These are phyloP conservation scores for Entomobrya proxima DNA, from an alignment of 2,888 invertebrate species.

Conservation along the genomic window DNA sequence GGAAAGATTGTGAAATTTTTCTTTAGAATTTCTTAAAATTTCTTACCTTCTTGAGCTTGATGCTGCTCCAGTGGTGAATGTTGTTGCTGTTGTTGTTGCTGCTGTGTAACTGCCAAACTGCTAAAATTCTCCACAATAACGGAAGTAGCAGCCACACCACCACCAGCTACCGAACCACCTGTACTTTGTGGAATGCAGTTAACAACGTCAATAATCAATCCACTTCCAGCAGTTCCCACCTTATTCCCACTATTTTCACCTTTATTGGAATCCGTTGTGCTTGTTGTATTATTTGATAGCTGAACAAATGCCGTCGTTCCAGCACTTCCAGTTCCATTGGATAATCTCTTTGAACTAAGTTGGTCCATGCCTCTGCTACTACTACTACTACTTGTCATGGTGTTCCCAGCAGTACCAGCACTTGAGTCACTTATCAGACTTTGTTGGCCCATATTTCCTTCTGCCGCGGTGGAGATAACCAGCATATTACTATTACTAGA, in stretches of 20 bases:
- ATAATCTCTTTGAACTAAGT: slow-evolving; percentile 36
- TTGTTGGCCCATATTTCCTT: slow-evolving; percentile 67
- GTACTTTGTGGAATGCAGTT: too few species aligned
- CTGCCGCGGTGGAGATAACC: slow-evolving; percentile 58
- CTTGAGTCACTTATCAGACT: slow-evolving; percentile 60
- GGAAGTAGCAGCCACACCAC: slow-evolving; percentile 57
- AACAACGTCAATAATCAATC: too few species aligned
- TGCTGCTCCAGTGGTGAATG: slow-evolving; percentile 14
- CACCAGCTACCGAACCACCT: too few species aligned
- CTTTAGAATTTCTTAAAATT: too few species aligned
- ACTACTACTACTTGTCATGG: slow-evolving; percentile 1
- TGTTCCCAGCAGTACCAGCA: too few species aligned
- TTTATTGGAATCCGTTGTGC: too few species aligned
- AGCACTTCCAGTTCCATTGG: slow-evolving; percentile 32
- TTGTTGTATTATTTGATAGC: slow-evolving; percentile 1
- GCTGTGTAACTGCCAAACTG: slow-evolving; percentile 68
- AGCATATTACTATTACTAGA: too few species aligned
- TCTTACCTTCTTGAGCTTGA: slow-evolving; percentile 42
- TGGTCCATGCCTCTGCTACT: background rate
- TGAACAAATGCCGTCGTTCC: slow-evolving; percentile 11
- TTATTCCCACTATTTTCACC: too few species aligned
- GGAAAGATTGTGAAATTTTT: too few species aligned
- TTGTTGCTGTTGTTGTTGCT: slow-evolving; percentile 41
- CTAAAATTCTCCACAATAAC: slow-evolving; percentile 72
- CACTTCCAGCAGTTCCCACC: too few species aligned